Conservation (phyloP, 2,797 vertebrate genomes). For the Enteromius afrohamiltoni region DNA sequence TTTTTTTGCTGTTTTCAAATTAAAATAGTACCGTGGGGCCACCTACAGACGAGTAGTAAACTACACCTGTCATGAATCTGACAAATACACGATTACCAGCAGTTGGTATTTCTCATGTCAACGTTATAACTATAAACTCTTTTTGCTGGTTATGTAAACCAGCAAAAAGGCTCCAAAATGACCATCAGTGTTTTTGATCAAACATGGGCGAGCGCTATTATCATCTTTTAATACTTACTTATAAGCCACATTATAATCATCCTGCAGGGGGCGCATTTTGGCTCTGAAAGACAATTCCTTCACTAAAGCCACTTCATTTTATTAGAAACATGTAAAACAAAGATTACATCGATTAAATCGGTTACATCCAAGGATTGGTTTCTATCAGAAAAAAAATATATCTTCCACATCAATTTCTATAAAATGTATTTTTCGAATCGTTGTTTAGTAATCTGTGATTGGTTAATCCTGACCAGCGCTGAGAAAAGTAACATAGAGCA, state of each 20-base stretch:
- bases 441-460: not conserved
- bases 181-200: not conserved
- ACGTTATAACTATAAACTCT: not conserved
- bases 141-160: not conserved
- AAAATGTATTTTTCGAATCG: not conserved
- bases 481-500: constrained; percentile 13
- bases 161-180: not conserved
- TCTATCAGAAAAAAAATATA: not conserved
- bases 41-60: not conserved
- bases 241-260: not conserved
- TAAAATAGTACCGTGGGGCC: not conserved
- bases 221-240: not conserved
- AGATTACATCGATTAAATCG: not conserved
- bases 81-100: not conserved
- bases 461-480: not conserved
- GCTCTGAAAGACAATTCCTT: not conserved
- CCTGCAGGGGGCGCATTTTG: not conserved
- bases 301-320: not conserved
- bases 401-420: not conserved
- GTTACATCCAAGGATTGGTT: not conserved
- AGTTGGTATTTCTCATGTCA: not conserved
- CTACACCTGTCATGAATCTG: not conserved
- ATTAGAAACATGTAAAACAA: not conserved
- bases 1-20: not conserved
- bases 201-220: not conserved